Percentiles rank a stretch among this genome's conserved stretches.
Evolutionary conservation across 2,888 invertebrate genomes (phyloP).

Genomic region (Tipula lateralis): DNA sequence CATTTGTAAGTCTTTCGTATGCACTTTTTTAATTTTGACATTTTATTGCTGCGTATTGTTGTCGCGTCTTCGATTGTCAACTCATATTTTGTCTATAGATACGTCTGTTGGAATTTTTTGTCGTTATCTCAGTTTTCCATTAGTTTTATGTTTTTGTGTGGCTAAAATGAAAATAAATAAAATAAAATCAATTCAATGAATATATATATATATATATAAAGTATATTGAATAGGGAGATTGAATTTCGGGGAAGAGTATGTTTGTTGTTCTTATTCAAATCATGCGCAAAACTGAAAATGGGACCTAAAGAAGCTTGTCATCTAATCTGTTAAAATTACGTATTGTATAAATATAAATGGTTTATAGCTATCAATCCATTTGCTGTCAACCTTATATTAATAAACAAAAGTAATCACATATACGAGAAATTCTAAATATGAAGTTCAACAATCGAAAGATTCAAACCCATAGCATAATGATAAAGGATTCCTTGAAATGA

Average conservation of each 20-base stretch:
- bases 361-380: too few species aligned
- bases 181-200: not conserved
- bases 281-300: not conserved
- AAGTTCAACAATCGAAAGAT: too few species aligned
- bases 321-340: not conserved
- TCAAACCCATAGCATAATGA: too few species aligned
- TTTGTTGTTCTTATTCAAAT: not conserved
- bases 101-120: not conserved
- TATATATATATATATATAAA: too few species aligned
- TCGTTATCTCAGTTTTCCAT: not conserved
- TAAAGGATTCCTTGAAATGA: too few species aligned
- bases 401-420: too few species aligned
- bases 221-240: not conserved
- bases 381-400: too few species aligned
- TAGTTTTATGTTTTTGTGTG: not conserved
- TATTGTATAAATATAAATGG: too few species aligned
- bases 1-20: not conserved
- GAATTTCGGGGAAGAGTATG: not conserved
- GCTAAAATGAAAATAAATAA: not conserved
- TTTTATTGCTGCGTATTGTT: not conserved
- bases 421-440: too few species aligned
- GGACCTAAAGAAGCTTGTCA: not conserved
- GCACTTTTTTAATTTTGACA: conserved; percentile 29
- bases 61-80: not conserved
- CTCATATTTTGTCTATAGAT: not conserved